Percentiles rank a stretch among this genome's conserved stretches.
phyloP scores from a whole-genome alignment of 2,888 invertebrate genomes.

The Lithophane socia region DNA sequence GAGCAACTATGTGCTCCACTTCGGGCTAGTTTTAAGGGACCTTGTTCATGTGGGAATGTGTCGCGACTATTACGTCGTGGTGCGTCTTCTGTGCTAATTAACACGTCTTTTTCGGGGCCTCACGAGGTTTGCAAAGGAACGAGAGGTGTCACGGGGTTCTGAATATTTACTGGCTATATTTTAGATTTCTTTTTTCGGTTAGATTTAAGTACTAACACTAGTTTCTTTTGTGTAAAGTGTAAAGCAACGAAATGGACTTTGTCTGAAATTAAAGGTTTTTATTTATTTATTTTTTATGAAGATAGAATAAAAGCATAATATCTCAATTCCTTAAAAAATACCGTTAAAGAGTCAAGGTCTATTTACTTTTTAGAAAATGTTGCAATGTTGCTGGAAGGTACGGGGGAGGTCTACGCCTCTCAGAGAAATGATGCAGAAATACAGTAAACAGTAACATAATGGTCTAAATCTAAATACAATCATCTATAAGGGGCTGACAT shows the following conservation, averaged over 20 bases:
- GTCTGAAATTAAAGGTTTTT: not conserved
- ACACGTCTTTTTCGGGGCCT: not conserved
- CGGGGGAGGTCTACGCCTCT: too few species aligned
- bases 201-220: not conserved
- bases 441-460: not conserved
- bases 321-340: not conserved
- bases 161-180: not conserved
- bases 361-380: not conserved
- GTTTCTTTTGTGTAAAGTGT: not conserved
- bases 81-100: not conserved
- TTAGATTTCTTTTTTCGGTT: too few species aligned
- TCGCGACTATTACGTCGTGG: not conserved
- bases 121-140: not conserved
- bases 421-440: too few species aligned
- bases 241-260: not conserved
- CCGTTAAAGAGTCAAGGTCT: not conserved
- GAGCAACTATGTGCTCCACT: conserved; percentile 62
- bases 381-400: not conserved
- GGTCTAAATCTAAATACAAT: not conserved
- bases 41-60: conserved; percentile 20
- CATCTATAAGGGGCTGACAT: not conserved
- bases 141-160: not conserved
- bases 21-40: conserved; percentile 35
- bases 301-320: not conserved
- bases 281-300: not conserved